A percentile compares a stretch with the other conserved stretches of the same genome.
Conservation (phyloP, 2,888 invertebrate species). For the Oligia latruncula region DNA sequence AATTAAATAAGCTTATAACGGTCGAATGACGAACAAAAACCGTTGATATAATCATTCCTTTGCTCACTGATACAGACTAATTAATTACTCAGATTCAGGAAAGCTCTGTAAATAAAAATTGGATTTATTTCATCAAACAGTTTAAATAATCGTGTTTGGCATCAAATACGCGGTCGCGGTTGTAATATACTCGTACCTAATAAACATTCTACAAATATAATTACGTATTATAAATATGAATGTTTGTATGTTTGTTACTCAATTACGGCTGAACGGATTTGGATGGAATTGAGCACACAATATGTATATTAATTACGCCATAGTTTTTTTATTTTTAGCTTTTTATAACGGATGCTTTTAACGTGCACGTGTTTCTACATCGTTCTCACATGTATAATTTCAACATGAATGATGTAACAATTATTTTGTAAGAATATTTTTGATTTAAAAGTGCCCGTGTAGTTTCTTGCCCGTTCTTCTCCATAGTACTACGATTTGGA, state of each 20-base stretch:
- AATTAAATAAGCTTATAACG: conserved; percentile 50
- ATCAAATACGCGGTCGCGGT: not conserved
- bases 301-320: not conserved
- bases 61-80: conserved; percentile 46
- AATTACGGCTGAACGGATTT: not conserved
- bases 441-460: too few relatives aligned
- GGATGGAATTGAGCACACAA: not conserved
- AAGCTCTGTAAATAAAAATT: conserved; percentile 25
- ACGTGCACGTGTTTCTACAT: not conserved
- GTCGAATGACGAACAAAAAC: conserved; percentile 38
- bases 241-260: not conserved
- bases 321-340: too few relatives aligned
- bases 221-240: not conserved
- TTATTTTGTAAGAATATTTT: too few relatives aligned
- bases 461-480: too few relatives aligned
- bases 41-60: conserved; percentile 45
- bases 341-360: not conserved
- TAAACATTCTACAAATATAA: not conserved
- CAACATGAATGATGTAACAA: not conserved
- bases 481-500: too few relatives aligned
- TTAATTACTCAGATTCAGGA: conserved; percentile 43
- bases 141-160: not conserved
- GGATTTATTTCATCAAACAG: conserved; percentile 29
- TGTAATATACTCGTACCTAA: too few relatives aligned
- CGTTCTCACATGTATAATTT: not conserved